phyloP scores from a whole-genome alignment of 2,797 vertebrate genomes.

The Bradypodion ventrale region DNA sequence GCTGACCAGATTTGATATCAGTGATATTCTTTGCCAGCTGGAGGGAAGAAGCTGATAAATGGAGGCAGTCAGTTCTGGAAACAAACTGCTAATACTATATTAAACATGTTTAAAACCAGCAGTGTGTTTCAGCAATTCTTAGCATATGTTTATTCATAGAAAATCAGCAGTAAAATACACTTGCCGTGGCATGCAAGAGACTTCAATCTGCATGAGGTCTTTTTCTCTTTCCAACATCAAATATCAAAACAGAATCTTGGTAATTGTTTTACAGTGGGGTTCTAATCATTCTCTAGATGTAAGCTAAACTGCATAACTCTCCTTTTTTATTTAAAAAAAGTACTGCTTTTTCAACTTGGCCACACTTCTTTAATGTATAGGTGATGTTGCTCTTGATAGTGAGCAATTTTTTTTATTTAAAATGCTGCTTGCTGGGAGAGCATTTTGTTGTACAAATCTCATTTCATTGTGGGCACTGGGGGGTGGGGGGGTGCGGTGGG shows the following conservation, averaged over 20 bases:
- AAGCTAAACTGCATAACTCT: slow-evolving; percentile 61
- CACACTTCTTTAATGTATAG: slow-evolving; percentile 32
- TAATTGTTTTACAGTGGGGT: slow-evolving; percentile 75
- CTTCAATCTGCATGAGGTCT: slow-evolving; percentile 66
- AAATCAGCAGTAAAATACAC: slow-evolving; percentile 69
- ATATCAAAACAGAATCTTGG: slow-evolving; percentile 57
- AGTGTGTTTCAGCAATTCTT: slow-evolving; percentile 62
- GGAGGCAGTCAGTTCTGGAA: slow-evolving; percentile 62
- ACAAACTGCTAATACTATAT: slow-evolving; percentile 61
- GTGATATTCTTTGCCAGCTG: slow-evolving; percentile 60
- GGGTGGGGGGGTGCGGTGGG: not conserved
- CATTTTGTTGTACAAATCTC: slow-evolving; percentile 60
- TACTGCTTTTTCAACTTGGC: slow-evolving; percentile 62
- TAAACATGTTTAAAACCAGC: slow-evolving; percentile 69
- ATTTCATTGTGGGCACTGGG: slow-evolving; percentile 48
- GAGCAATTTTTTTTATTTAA: slow-evolving; percentile 54
- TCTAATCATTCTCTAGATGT: slow-evolving; percentile 66
- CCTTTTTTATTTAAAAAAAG: slow-evolving; percentile 60
- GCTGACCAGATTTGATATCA: slow-evolving; percentile 52
- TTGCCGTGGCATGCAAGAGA: slow-evolving; percentile 28
- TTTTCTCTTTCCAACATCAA: slow-evolving; percentile 66
- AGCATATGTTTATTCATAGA: slow-evolving; percentile 74
- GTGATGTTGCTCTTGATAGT: slow-evolving; percentile 21
- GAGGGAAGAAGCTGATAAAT: slow-evolving; percentile 64
- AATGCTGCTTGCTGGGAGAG: slow-evolving; percentile 50